Conservation (phyloP, 2,797 vertebrate species). For the Parotocinclus haroldoi region DNA sequence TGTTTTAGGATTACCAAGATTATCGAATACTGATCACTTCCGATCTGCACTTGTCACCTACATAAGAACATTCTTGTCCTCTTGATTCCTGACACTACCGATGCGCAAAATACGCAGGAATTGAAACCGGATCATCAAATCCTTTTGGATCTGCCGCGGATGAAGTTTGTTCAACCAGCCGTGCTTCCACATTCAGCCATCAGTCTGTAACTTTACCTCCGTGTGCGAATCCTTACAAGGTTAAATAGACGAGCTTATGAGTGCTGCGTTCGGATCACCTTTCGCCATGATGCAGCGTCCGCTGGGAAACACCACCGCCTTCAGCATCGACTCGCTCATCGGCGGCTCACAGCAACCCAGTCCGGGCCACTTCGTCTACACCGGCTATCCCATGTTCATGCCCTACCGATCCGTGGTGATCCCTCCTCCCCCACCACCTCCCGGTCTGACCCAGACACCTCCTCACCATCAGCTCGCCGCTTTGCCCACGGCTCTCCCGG, state of each 20-base stretch:
- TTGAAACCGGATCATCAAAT: background rate
- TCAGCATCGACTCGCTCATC: constrained; percentile 96
- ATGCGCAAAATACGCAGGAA: background rate
- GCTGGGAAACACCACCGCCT: constrained; percentile 89
- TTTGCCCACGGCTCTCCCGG: constrained; percentile 82
- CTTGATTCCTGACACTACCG: no score
- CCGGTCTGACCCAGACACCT: constrained; percentile 72
- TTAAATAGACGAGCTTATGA: constrained; percentile 70
- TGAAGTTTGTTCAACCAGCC: background rate
- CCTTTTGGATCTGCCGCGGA: constrained; percentile 1
- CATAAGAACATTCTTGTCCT: no score
- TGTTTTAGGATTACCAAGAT: constrained; percentile 8
- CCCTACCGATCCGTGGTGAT: constrained; percentile 92
- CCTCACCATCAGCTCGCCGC: constrained; percentile 82
- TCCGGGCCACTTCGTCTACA: constrained; percentile 89
- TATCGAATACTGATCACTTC: no score
- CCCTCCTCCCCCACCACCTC: constrained; percentile 85
- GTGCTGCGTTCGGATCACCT: constrained; percentile 82
- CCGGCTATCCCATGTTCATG: constrained; percentile 96
- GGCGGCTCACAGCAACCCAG: constrained; percentile 87
- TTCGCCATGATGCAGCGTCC: constrained; percentile 97
- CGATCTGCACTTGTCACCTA: no score
- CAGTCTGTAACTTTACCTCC: no score
- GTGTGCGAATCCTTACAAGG: no score
- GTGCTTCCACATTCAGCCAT: background rate